Conservation (phyloP, 2,888 invertebrate species). For the Caenorhabditis uteleia region DNA sequence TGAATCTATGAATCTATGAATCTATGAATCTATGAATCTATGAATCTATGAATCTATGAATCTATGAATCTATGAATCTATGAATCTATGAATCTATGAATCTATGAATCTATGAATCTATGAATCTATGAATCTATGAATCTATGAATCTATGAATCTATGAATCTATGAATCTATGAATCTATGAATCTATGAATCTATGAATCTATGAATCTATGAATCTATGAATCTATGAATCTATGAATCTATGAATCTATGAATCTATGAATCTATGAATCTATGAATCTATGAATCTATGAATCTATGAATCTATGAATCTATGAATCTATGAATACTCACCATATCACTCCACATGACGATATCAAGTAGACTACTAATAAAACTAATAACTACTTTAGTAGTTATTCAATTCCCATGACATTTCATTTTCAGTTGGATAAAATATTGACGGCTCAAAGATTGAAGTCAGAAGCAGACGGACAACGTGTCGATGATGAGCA, state of each 20-base stretch:
- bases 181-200: not conserved
- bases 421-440: slow-evolving; percentile 78
- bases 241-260: not conserved
- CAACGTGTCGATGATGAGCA: slow-evolving; percentile 53
- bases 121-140: not conserved
- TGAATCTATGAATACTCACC: too few relatives aligned
- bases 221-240: not conserved
- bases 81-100: not conserved
- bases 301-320: too few relatives aligned
- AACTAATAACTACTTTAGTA: slow-evolving; percentile 17
- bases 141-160: not conserved
- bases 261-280: not conserved
- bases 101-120: not conserved
- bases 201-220: not conserved
- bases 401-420: not conserved
- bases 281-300: not conserved
- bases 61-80: not conserved
- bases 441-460: slow-evolving; percentile 81
- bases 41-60: not conserved
- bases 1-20: not conserved
- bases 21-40: not conserved
- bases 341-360: not conserved
- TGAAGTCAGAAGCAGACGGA: slow-evolving; percentile 78
- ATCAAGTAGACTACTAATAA: not conserved
- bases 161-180: not conserved